Evolutionary conservation across 2,888 invertebrate species (phyloP).

Genomic region (Esperia sulphurella): DNA sequence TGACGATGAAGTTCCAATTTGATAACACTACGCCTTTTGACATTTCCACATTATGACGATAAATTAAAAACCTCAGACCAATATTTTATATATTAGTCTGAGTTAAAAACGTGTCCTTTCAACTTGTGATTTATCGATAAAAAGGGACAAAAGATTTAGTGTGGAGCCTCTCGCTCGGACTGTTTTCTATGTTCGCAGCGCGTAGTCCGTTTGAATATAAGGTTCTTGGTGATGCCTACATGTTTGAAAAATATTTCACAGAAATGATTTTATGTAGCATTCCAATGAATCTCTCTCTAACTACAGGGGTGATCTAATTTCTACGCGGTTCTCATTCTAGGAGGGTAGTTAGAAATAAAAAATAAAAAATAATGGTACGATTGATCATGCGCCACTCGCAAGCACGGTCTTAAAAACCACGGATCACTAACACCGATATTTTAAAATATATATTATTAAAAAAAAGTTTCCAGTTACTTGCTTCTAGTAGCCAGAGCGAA

Average conservation of each 20-base stretch:
- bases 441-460: conserved; percentile 27
- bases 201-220: no score
- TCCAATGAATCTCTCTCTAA: conserved; percentile 71
- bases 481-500: conserved; percentile 79
- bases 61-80: no score
- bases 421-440: conserved; percentile 59
- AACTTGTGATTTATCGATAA: no score
- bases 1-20: no score
- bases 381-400: conserved; percentile 59
- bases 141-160: no score
- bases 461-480: conserved; percentile 65
- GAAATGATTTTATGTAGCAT: conserved; percentile 25
- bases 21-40: no score
- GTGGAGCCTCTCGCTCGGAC: no score
- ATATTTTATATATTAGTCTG: no score
- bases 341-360: conserved; percentile 37
- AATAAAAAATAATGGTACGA: conserved; percentile 29
- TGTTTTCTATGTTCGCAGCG: no score
- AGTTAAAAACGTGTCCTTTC: no score
- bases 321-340: conserved; percentile 67
- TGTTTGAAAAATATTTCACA: neutral
- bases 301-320: conserved; percentile 59
- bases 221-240: neutral
- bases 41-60: no score
- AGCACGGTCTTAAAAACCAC: conserved; percentile 44